phyloP scores from a whole-genome alignment of 2,888 invertebrate genomes.

The Brachylomia viminalis region DNA sequence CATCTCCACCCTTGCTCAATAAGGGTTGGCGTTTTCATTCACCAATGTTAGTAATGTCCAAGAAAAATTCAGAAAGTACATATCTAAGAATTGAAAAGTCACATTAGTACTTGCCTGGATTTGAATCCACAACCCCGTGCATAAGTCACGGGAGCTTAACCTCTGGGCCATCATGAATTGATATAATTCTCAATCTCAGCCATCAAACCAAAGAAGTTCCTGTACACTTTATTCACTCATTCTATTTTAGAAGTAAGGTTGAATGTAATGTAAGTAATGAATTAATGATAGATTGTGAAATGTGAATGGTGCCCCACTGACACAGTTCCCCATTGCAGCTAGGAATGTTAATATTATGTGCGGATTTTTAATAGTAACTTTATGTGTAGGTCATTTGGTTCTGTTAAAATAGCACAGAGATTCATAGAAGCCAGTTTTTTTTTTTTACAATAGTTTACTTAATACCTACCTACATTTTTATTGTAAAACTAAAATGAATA shows the following conservation, averaged over 20 bases:
- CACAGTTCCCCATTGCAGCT: slow-evolving; percentile 38
- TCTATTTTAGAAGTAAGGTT: slow-evolving; percentile 30
- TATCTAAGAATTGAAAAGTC: neutral
- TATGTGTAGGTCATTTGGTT: neutral
- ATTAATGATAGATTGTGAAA: slow-evolving; percentile 45
- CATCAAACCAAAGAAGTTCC: slow-evolving; percentile 3
- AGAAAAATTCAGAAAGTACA: neutral
- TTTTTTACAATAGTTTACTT: too few species aligned
- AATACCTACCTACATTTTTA: neutral
- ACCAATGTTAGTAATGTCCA: neutral
- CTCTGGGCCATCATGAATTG: neutral
- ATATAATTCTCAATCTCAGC: neutral
- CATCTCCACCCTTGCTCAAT: neutral
- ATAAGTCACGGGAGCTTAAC: neutral
- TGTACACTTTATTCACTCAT: slow-evolving; percentile 11
- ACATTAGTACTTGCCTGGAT: neutral
- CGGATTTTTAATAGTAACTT: neutral
- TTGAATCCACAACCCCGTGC: neutral
- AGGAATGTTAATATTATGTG: slow-evolving; percentile 34
- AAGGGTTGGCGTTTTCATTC: neutral
- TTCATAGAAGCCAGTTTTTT: neutral
- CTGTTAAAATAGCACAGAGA: neutral
- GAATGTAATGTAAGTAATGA: slow-evolving; percentile 50
- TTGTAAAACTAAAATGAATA: neutral
- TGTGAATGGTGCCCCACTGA: slow-evolving; percentile 56